Base-by-base conservation (phyloP, 2,113 vertebrate genomes). In the Mola mola region DNA sequence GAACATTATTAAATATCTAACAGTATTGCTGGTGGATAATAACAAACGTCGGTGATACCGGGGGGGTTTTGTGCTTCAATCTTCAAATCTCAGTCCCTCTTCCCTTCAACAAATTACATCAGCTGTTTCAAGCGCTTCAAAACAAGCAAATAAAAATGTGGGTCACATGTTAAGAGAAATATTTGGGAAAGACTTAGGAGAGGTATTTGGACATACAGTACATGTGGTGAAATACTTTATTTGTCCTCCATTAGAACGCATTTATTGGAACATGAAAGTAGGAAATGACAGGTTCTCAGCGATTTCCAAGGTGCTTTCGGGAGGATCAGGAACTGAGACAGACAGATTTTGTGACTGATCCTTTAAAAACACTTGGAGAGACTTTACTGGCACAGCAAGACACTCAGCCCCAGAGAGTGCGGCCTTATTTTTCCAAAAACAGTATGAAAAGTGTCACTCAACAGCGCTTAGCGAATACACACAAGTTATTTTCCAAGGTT, bases 371-470 rank as follows among this genome's bases (percentile, higher is more conserved):
- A 78, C 49, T 67, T 13, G 13, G 28, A 16, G 26, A 49, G 50
- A 53, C 52, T 40, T 50, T 4, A 17, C n/a, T 42, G 58, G 40
- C 48, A 29, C 51, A 58, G 66, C 55, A 41, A 0, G 13, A 50
- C 56, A 24, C 22, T 34, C 15, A 20, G 50, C 41, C 12, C 24
- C 38, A 29, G 25, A 31, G 20, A 47, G 15, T 1, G 21, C 1
- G 47, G 24, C 31, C 34, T 15, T 37, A 15, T 48, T 75, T 26
- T 28, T 29, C 16, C 9, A n/a, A n/a, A n/a, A n/a, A 10, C 60
- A 68, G 68, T 66, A 74, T 67, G n/a, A 76, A 78, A 55, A 70
- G 56, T 55, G 67, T 68, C 51, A 42, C 64, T 69, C 24, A 48
- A n/a, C n/a, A n/a, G n/a, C n/a, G n/a, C n/a, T n/a, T n/a, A 28